Percentiles rank a stretch among this genome's conserved stretches.
Evolutionary conservation across 2,888 invertebrate species (phyloP).

Genomic region (Frankliniella intonsa): DNA sequence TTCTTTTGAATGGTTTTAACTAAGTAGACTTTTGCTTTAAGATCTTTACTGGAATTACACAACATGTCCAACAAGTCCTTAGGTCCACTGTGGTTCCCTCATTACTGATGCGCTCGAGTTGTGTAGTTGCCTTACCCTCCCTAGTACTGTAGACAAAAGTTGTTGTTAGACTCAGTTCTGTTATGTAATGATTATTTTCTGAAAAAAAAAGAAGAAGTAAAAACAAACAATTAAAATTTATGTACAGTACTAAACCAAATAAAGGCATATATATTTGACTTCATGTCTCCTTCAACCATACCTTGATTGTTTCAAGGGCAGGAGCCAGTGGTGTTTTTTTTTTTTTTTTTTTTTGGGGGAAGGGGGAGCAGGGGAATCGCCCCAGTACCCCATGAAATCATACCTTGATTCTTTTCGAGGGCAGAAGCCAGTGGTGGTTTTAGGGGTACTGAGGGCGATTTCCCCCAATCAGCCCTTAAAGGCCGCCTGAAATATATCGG

Average conservation of each 20-base stretch:
- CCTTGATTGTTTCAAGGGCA: too few species aligned
- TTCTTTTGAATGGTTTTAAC: background rate
- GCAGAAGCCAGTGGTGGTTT: too few species aligned
- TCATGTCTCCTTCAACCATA: background rate
- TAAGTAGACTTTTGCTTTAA: background rate
- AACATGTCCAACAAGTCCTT: background rate
- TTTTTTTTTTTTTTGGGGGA: too few species aligned
- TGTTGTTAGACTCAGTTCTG: background rate
- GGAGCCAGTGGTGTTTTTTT: too few species aligned
- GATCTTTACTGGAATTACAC: background rate
- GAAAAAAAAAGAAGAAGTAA: background rate
- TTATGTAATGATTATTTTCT: conserved; percentile 17
- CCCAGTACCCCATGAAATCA: too few species aligned
- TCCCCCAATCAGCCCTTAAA: too few species aligned
- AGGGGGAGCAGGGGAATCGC: too few species aligned
- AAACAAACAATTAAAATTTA: background rate
- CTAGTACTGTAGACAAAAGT: background rate
- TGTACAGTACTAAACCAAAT: background rate
- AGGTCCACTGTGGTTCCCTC: background rate
- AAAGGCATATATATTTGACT: conserved; percentile 16
- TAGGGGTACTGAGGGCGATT: too few species aligned
- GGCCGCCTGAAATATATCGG: too few species aligned
- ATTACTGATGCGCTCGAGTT: background rate
- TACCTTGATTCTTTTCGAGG: too few species aligned
- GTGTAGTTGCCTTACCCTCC: background rate